Conservation (phyloP, 2,888 invertebrate species). For the Serripes groenlandicus region DNA sequence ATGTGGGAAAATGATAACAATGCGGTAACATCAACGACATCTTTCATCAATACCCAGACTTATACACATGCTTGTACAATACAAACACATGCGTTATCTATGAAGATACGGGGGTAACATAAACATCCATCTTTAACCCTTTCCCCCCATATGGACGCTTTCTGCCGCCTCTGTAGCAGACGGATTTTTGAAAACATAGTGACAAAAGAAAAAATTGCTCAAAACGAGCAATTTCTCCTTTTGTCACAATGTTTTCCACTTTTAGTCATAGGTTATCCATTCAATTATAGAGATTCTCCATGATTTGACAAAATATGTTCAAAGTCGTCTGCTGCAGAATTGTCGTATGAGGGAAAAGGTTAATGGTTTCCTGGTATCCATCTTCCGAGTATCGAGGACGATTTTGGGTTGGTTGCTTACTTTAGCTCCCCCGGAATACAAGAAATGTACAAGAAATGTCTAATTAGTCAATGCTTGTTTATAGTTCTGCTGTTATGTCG, state of each 20-base stretch:
- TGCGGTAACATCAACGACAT: background rate
- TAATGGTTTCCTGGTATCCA: background rate
- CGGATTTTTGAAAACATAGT: background rate
- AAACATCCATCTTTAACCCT: background rate
- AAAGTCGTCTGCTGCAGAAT: background rate
- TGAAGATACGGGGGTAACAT: no score
- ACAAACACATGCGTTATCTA: no score
- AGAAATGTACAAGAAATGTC: slow-evolving; percentile 1
- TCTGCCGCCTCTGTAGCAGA: background rate
- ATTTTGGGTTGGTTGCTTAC: background rate
- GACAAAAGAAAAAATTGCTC: background rate
- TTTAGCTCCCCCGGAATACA: slow-evolving; percentile 9
- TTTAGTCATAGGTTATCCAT: background rate
- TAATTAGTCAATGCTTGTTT: slow-evolving; percentile 3
- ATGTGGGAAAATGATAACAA: no score
- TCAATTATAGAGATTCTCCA: background rate
- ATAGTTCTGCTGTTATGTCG: slow-evolving; percentile 19
- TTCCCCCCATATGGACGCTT: background rate
- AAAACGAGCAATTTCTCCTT: background rate
- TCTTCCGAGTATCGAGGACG: slow-evolving; percentile 2
- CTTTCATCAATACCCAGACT: background rate
- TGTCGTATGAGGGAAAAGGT: background rate
- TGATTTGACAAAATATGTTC: background rate
- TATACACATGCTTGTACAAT: background rate
- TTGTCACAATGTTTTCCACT: background rate